Evolutionary conservation across 2,797 vertebrate genomes (phyloP).

Genomic region (Trachops cirrhosus): DNA sequence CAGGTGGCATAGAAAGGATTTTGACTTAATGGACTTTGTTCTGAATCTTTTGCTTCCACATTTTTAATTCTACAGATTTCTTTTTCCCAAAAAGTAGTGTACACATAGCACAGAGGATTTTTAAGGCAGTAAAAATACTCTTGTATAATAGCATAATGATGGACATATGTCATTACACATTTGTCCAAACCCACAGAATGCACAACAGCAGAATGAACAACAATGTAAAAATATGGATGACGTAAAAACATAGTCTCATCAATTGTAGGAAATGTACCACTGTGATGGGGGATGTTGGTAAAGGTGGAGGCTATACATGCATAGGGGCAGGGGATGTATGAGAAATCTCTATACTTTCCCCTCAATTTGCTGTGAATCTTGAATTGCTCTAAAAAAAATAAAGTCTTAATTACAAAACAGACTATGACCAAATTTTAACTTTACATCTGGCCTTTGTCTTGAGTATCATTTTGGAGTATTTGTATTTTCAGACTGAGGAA

Average conservation of each 20-base stretch:
- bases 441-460: not conserved
- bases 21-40: not conserved
- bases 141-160: not conserved
- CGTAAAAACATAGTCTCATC: not conserved
- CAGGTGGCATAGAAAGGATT: not conserved
- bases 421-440: not conserved
- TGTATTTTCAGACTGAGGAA: not conserved
- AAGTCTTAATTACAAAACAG: not conserved
- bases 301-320: not conserved
- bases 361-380: not conserved
- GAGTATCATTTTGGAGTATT: not conserved
- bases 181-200: not conserved
- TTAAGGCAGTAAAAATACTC: not conserved
- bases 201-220: not conserved
- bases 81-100: not conserved
- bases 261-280: not conserved
- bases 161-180: not conserved
- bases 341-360: not conserved
- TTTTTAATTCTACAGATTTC: not conserved
- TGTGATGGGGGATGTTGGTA: not conserved
- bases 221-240: not conserved
- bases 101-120: not conserved
- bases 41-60: not conserved
- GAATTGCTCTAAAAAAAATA: not conserved
- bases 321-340: no score